Evolutionary conservation across 2,797 vertebrate genomes (phyloP).

Genomic region (Amphiprion clarkii): DNA sequence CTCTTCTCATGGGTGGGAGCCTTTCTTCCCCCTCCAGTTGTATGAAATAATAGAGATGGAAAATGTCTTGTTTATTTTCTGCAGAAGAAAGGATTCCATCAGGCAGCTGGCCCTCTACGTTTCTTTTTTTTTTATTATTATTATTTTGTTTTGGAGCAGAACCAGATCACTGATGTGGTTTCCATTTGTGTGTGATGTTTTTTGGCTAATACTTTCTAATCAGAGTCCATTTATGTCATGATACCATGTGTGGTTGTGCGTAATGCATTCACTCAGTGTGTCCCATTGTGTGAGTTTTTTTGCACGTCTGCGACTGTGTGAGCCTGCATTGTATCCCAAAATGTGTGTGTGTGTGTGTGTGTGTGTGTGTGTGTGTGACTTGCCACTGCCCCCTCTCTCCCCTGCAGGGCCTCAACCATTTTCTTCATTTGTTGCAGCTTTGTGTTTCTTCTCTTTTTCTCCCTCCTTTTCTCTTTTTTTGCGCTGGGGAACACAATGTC

Average conservation of each 20-base stretch:
- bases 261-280: conserved; percentile 43
- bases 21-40: conserved; percentile 59
- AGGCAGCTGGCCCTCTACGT: conserved; percentile 40
- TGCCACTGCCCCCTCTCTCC: conserved; percentile 57
- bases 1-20: conserved; percentile 57
- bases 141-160: conserved; percentile 55
- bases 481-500: conserved; percentile 72
- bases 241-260: conserved; percentile 55
- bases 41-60: conserved; percentile 71
- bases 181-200: conserved; percentile 73
- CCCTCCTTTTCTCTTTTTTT: conserved; percentile 16
- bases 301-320: conserved; percentile 11
- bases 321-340: conserved; percentile 45
- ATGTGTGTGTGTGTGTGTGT: conserved; percentile 41
- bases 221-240: conserved; percentile 74
- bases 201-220: conserved; percentile 80
- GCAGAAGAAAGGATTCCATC: conserved; percentile 53
- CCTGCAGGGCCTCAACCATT: conserved; percentile 73
- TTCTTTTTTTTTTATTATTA: conserved; percentile 20
- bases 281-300: conserved; percentile 24
- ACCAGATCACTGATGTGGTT: conserved; percentile 76
- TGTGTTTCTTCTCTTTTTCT: conserved; percentile 58
- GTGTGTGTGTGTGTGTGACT: conserved; percentile 31
- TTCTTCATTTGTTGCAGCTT: conserved; percentile 79
- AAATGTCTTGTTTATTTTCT: conserved; percentile 73